Evolutionary conservation across 2,888 invertebrate species (phyloP), one percentile per base, ranked within the genome.

Genomic region (Galerucella pusilla): DNA sequence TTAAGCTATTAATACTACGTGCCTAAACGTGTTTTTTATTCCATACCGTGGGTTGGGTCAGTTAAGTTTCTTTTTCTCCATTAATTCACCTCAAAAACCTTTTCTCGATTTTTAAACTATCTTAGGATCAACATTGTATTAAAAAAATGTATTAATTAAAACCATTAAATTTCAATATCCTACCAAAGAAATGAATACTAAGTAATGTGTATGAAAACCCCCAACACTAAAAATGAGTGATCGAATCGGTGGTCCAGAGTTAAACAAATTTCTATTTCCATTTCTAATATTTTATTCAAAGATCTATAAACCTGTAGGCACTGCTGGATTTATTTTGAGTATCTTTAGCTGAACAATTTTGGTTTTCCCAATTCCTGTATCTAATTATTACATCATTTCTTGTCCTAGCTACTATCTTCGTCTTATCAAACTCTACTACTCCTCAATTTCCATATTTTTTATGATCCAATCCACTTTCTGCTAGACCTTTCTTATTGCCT

Each of bases 11-110:
- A 75, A 14, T 73, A 68, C 66, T 63, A 69, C 54, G 79, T 79
- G 79, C 79, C 79, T 79, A 71, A 69, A 60, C 63, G 28, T 52
- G 67, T 52, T 64, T 65, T 65, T 71, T 46, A 65, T n/a, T 68
- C 35, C 2, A 57, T 35, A n/a, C 57, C 42, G 16, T n/a, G 42
- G 35, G 28, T 28, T 12, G 20, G 35, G n/a, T 28, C 12, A 68
- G 16, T 57, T 52, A 49, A 46, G 20, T 46, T 7, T 46, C 1
- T 46, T 46, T 4, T 11, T 14, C 11, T 49, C 12, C 14, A 49
- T 49, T 49, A 4, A 49, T 14, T 14, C 14, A 3, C 12, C 49
- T 14, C 11, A 12, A 49, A 49, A 49, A 35, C 35, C 35, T 35
- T 28, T 46, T 46, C 46, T 12, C 4, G 2, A 12, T 12, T 11